Evolutionary conservation across 1,140 invertebrate genomes (phyloP), one percentile per base, ranked within the genome.

Genomic region (Chironomus tepperi): DNA sequence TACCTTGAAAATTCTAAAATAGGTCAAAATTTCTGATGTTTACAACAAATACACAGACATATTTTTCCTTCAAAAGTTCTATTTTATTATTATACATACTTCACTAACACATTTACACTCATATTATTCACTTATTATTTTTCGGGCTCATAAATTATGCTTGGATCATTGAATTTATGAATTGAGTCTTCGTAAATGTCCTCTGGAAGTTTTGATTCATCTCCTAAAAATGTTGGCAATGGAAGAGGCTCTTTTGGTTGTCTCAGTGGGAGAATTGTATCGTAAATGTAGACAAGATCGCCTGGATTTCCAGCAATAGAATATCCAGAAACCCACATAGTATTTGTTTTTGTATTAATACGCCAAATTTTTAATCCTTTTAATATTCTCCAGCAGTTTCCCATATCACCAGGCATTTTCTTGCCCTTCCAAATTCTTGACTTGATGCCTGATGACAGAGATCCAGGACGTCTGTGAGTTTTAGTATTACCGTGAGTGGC

Each of bases 401-500:
- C 98, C 97, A 99, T 98, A 79, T 97, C 93, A 43, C 98, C 98
- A 65, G 96, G 95, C 91, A 99, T 89, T 85, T 97, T 97, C 42
- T 93, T 97, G 74, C 98, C 98, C 73, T 94, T 94, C 91, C 94
- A 95, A 19, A 99, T 91, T 77, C 94, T 84, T 6, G 87, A 91
- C 82, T 95, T 94, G 77, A 89, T 86, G 74, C 92, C 89, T 76
- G 88, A 88, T 65, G 94, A 96, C 79, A 97, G 96, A 78, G 92
- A 92, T 76, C 98, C 98, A 74, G 90, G 88, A 80, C 95, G 88
- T 77, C 97, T 87, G 83, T 99, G 97, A 19, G 92, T 94, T 87
- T 99, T 99, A 0, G 97, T 99, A 5, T 89, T 88, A 77, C 97
- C 97, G 81, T 98, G 96, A 73, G 90, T 90, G 8, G 92, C 92